These are phyloP conservation scores for Drosophila mercatorum DNA, from an alignment of 2,888 invertebrate species.

Conservation along the genomic window DNA sequence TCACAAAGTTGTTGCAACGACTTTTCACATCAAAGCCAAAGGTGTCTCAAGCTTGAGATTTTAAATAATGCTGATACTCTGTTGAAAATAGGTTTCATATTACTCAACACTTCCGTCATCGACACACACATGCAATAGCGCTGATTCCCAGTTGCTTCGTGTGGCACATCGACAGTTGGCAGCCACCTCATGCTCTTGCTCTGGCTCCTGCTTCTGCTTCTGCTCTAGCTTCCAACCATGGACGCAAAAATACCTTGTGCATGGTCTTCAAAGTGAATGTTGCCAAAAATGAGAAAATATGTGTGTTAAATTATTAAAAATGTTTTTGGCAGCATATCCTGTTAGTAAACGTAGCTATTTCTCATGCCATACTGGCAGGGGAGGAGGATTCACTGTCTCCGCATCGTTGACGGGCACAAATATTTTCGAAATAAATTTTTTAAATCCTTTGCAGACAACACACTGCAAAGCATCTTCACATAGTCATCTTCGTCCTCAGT, in stretches of 20 bases:
- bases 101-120: constrained; percentile 67
- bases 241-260: constrained; percentile 50
- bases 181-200: constrained; percentile 8
- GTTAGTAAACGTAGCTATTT: constrained; percentile 66
- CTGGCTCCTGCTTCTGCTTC: background rate
- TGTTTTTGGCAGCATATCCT: constrained; percentile 71
- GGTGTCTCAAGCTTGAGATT: constrained; percentile 52
- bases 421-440: constrained; percentile 70
- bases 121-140: constrained; percentile 13
- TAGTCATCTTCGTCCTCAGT: constrained; percentile 23
- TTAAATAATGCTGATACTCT: constrained; percentile 60
- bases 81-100: constrained; percentile 72
- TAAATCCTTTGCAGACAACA: constrained; percentile 59
- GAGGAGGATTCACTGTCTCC: constrained; percentile 37
- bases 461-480: constrained; percentile 38
- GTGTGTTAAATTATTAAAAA: constrained; percentile 76
- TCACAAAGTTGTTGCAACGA: constrained; percentile 58
- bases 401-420: constrained; percentile 65
- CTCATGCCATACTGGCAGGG: constrained; percentile 34
- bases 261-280: constrained; percentile 69
- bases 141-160: constrained; percentile 30
- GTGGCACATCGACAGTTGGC: constrained; percentile 22
- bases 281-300: constrained; percentile 68
- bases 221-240: constrained; percentile 2
- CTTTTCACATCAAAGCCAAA: constrained; percentile 69